These are phyloP conservation scores for Acanthacorydalis orientalis DNA, from an alignment of 2,888 invertebrate genomes.

Conservation along the genomic window DNA sequence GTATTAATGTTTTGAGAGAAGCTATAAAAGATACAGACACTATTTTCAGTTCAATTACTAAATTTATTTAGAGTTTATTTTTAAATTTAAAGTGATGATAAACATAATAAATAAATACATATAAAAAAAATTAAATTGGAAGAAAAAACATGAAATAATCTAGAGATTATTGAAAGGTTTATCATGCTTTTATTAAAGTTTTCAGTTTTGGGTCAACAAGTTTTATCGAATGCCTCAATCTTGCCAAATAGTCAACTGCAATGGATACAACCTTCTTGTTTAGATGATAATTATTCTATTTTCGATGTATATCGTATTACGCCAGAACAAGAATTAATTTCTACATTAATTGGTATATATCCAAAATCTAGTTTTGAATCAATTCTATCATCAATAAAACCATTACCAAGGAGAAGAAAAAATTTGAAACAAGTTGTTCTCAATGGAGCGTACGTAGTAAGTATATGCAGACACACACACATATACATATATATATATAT, in stretches of 20 bases:
- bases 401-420: background rate
- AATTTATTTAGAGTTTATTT: no score
- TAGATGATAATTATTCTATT: background rate
- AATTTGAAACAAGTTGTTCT: background rate
- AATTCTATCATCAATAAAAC: background rate
- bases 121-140: no score
- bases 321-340: background rate
- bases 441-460: background rate
- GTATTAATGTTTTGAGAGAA: no score
- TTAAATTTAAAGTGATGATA: no score
- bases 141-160: no score
- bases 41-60: no score
- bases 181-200: background rate
- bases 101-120: no score
- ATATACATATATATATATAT: no score
- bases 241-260: conserved; percentile 5
- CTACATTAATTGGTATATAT: background rate
- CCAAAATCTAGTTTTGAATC: background rate
- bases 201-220: background rate
- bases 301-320: background rate
- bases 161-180: no score
- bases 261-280: background rate
- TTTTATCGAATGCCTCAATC: background rate
- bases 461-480: background rate
- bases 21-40: no score